These are phyloP conservation scores for Junonia oenone DNA, from an alignment of 2,888 invertebrate species.

Conservation along the genomic window DNA sequence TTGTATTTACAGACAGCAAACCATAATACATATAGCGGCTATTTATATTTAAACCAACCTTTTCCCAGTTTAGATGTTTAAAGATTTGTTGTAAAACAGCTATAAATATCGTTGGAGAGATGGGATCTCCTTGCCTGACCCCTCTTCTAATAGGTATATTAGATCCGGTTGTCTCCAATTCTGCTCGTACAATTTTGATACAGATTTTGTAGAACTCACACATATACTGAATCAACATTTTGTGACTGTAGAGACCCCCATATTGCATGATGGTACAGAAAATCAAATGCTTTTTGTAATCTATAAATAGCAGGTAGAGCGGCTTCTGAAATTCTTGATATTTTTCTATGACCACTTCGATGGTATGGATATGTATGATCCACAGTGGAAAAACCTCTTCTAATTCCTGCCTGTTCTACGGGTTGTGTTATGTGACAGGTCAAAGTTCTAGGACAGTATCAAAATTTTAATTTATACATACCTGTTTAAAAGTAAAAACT, in stretches of 20 bases:
- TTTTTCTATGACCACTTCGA: slow-evolving; percentile 7
- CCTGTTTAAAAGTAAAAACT: no score
- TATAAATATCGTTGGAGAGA: slow-evolving; percentile 12
- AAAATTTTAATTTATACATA: no score
- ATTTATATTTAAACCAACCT: slow-evolving; percentile 9
- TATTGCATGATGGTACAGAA: no score
- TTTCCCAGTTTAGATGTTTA: slow-evolving; percentile 13
- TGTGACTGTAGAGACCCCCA: no score
- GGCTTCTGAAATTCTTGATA: neutral
- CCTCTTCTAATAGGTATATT: neutral
- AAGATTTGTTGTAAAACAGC: slow-evolving; percentile 17
- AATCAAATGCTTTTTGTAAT: no score
- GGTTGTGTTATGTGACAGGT: no score
- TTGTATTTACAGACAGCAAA: slow-evolving; percentile 6
- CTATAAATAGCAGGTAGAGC: no score
- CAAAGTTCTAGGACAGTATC: no score
- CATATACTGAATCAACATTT: neutral
- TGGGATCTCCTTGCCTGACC: neutral
- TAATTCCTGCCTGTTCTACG: neutral
- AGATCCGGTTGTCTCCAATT: slow-evolving; percentile 5
- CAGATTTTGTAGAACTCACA: slow-evolving; percentile 3
- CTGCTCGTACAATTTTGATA: slow-evolving; percentile 5
- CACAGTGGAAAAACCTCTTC: neutral
- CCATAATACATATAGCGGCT: slow-evolving; percentile 12
- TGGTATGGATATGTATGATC: slow-evolving; percentile 11